A percentile compares a stretch with the other conserved stretches of the same genome.
Conservation (phyloP, 2,797 vertebrate species). For the Erpetoichthys calabaricus region DNA sequence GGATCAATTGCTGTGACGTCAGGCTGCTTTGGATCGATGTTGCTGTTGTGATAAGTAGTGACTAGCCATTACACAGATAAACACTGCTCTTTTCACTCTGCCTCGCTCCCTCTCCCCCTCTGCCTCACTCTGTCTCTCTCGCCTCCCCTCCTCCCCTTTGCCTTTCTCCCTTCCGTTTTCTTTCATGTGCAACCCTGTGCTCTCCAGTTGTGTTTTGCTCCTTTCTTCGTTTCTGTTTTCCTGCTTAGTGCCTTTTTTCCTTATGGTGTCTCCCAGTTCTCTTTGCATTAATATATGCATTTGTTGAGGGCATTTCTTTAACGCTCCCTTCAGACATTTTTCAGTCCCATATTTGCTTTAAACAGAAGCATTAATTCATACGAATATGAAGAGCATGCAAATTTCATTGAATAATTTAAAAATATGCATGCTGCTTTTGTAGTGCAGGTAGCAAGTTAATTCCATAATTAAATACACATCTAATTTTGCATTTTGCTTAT, state of each 20-base stretch:
- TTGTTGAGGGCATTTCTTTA: too few species aligned
- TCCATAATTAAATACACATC: too few species aligned
- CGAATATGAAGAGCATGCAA: too few species aligned
- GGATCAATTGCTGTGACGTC: constrained; percentile 22
- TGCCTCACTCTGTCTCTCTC: background rate
- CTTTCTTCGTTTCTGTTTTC: background rate
- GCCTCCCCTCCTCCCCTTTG: background rate
- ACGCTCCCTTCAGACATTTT: too few species aligned
- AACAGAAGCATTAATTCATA: too few species aligned
- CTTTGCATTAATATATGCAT: too few species aligned
- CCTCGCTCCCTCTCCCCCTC: background rate
- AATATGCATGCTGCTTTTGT: too few species aligned
- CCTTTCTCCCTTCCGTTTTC: background rate
- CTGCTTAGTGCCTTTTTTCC: background rate
- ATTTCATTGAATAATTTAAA: too few species aligned
- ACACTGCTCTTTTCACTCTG: constrained; percentile 8
- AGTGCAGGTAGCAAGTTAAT: too few species aligned
- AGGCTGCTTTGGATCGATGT: constrained; percentile 15
- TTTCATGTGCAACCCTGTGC: constrained; percentile 5
- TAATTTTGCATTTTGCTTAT: too few species aligned
- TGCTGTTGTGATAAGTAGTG: constrained; percentile 17
- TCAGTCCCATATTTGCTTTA: too few species aligned
- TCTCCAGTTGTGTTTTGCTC: background rate
- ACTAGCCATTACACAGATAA: constrained; percentile 18
- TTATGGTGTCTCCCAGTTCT: too few species aligned